phyloP scores from a whole-genome alignment of 2,797 vertebrate species.

The Gila robusta region DNA sequence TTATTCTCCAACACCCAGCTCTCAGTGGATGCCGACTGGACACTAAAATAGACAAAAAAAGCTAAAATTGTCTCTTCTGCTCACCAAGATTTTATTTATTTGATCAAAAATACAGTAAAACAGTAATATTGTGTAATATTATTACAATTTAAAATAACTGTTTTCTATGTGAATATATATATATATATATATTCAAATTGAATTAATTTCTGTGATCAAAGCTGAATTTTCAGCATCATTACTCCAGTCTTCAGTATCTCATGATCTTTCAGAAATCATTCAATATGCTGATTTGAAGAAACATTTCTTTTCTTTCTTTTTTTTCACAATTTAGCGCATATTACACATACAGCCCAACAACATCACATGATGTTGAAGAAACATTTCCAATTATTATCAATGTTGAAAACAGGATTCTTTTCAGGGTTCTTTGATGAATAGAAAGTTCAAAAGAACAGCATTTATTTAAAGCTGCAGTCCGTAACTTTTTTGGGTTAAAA shows the following conservation, averaged over 20 bases:
- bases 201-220: neutral
- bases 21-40: neutral
- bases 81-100: neutral
- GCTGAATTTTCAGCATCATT: neutral
- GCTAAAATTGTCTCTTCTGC: neutral
- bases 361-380: too few relatives aligned
- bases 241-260: neutral
- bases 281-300: neutral
- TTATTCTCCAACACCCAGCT: neutral
- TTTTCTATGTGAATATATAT: slow-evolving; percentile 3
- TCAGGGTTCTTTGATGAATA: neutral
- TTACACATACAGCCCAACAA: too few relatives aligned
- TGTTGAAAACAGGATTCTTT: neutral
- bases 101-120: neutral
- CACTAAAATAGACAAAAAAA: neutral
- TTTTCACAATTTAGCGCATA: too few relatives aligned
- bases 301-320: neutral
- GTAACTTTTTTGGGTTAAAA: too few relatives aligned
- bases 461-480: neutral
- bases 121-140: neutral
- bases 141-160: neutral
- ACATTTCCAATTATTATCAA: neutral
- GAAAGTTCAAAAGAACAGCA: neutral
- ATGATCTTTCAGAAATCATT: neutral
- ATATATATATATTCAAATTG: neutral